These are phyloP conservation scores for Hybos culiciformis DNA, from an alignment of 2,888 invertebrate genomes.

Conservation along the genomic window DNA sequence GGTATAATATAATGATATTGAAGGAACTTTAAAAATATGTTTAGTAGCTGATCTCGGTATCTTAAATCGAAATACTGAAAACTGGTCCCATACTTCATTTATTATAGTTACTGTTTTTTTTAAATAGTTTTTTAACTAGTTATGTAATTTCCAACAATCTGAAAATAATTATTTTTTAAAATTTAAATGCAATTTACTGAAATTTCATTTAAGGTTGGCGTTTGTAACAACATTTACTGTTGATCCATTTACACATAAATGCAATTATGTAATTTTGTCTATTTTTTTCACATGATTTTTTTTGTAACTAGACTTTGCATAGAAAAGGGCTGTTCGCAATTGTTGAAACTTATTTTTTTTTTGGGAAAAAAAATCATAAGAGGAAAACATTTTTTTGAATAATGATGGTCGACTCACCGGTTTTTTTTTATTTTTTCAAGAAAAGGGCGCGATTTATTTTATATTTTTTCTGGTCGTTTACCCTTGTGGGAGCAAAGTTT, in stretches of 20 bases:
- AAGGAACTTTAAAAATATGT: no score
- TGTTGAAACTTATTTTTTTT: background rate
- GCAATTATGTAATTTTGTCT: constrained; percentile 6
- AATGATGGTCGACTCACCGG: background rate
- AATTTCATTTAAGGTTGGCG: no score
- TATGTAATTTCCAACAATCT: no score
- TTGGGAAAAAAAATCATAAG: background rate
- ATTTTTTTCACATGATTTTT: constrained; percentile 3
- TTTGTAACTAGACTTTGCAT: constrained; percentile 2
- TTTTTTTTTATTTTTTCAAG: background rate
- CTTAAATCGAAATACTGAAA: no score
- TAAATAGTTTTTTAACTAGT: no score
- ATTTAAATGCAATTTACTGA: no score
- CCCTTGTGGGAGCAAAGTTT: background rate
- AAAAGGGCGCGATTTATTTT: constrained; percentile 1
- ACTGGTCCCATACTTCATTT: no score
- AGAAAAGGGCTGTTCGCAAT: background rate
- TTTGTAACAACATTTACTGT: no score
- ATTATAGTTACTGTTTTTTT: no score
- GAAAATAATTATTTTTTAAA: no score
- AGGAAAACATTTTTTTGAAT: background rate
- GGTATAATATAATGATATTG: no score
- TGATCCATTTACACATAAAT: background rate
- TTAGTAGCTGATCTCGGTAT: no score
- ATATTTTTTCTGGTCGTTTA: constrained; percentile 2